Evolutionary conservation across 2,797 vertebrate genomes (phyloP).

Genomic region (Mus caroli): DNA sequence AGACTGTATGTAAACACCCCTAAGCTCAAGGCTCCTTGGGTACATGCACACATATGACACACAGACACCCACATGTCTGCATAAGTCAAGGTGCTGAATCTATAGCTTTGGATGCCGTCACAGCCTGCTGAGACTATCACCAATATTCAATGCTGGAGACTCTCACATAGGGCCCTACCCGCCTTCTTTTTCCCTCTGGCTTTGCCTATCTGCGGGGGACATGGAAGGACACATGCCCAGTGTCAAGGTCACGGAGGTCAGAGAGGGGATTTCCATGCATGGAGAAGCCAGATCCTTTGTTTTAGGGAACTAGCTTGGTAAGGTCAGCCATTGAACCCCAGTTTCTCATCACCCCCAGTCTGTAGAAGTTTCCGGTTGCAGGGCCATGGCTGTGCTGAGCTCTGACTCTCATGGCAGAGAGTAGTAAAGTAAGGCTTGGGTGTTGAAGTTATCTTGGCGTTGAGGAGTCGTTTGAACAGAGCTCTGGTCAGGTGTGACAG

Average conservation of each 20-base stretch:
- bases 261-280: constrained; percentile 78
- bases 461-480: neutral
- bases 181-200: accelerated
- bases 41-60: too few species aligned
- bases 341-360: constrained; percentile 26
- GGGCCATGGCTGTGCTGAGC: neutral
- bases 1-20: neutral
- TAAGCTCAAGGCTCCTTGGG: neutral
- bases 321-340: constrained; percentile 56
- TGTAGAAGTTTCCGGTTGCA: neutral
- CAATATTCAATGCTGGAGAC: neutral
- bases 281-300: constrained; percentile 64
- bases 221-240: constrained; percentile 12
- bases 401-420: neutral
- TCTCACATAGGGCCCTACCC: accelerated
- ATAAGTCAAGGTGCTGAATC: neutral
- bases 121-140: neutral
- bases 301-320: constrained; percentile 80
- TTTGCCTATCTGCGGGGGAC: neutral
- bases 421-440: neutral
- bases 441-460: neutral
- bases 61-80: neutral
- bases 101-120: too few species aligned
- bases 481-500: neutral
- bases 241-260: constrained; percentile 62